Conservation (phyloP, 1,140 invertebrate species). For the Aphaenogaster ashmeadi region DNA sequence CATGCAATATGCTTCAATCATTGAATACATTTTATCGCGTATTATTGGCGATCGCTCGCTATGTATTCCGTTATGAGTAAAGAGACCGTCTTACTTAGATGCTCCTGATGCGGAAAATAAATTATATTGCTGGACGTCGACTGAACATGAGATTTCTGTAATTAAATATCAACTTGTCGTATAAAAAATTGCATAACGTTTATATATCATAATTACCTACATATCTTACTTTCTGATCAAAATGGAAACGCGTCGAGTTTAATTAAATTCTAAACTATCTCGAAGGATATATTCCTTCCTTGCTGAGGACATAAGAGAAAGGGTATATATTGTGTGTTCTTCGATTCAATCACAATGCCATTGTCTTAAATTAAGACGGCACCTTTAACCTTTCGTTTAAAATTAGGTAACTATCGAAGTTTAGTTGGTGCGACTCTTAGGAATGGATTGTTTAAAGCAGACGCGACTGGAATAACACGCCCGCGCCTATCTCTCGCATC, state of each 20-base stretch:
- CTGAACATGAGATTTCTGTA: background rate
- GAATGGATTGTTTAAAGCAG: conserved; percentile 21
- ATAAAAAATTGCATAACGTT: background rate
- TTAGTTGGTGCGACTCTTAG: conserved; percentile 30
- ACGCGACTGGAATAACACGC: conserved; percentile 24
- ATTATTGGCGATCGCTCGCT: background rate
- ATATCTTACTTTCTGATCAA: background rate
- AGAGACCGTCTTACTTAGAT: conserved; percentile 34
- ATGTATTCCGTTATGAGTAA: background rate
- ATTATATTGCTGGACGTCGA: background rate
- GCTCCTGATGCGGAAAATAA: conserved; percentile 11
- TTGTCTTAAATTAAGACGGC: conserved; percentile 44
- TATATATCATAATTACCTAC: background rate
- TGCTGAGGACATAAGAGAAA: background rate
- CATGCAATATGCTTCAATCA: background rate
- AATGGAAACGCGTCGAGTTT: background rate
- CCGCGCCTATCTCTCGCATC: conserved; percentile 17
- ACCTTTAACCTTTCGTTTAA: conserved; percentile 30
- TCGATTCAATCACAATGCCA: conserved; percentile 8
- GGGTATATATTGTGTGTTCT: background rate
- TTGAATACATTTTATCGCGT: background rate
- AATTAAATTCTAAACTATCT: background rate
- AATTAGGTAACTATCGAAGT: background rate
- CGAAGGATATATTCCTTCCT: background rate
- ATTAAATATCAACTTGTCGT: background rate